Evolutionary conservation across 92 coral and sea anemone genomes (phyloP).

Genomic region (Actinostola sp.): DNA sequence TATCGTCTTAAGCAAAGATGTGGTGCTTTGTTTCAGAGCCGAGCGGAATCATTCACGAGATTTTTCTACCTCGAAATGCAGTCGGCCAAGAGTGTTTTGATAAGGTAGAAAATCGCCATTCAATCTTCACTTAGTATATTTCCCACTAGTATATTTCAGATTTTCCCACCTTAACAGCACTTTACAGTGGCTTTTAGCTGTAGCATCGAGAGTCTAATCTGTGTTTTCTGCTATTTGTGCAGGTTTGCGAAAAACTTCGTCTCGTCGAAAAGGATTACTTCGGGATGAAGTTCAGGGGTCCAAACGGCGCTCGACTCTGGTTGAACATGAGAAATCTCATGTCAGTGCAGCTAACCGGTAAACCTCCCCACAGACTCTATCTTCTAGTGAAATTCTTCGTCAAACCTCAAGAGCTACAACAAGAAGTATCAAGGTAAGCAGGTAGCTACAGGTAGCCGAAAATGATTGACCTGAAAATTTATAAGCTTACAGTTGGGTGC

Average conservation of each 20-base stretch:
- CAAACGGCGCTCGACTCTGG: constrained; percentile 90
- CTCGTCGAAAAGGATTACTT: constrained; percentile 96
- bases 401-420: constrained; percentile 97
- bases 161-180: background rate
- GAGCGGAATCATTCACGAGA: constrained; percentile 95
- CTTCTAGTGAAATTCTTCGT: constrained; percentile 96
- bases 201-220: background rate
- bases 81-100: constrained; percentile 98
- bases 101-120: constrained; percentile 58
- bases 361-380: constrained; percentile 90
- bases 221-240: constrained; percentile 9
- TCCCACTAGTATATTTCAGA: background rate
- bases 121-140: constrained; percentile 1
- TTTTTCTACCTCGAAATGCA: constrained; percentile 84
- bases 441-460: constrained; percentile 33
- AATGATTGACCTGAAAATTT: constrained; percentile 13
- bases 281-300: constrained; percentile 89
- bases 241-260: constrained; percentile 94
- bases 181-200: background rate
- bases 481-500: background rate
- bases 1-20: constrained; percentile 34
- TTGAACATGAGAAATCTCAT: constrained; percentile 88
- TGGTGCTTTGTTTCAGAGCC: constrained; percentile 98
- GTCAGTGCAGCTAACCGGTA: constrained; percentile 92
- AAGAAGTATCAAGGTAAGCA: constrained; percentile 95